phyloP scores from a whole-genome alignment of 2,888 invertebrate species.

The Arrhopalites spinosus region DNA sequence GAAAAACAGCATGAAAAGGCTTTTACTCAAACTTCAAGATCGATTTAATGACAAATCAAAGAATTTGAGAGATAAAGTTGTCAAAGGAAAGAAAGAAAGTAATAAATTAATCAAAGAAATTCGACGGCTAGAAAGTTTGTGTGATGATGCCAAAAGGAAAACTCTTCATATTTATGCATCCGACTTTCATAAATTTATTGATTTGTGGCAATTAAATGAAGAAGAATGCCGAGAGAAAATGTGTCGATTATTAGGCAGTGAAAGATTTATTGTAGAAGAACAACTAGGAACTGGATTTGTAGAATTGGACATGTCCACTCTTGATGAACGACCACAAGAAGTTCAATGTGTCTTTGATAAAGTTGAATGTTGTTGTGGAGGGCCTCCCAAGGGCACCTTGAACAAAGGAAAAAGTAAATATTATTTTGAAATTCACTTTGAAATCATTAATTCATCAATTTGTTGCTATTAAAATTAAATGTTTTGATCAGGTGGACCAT shows the following conservation, averaged over 20 bases:
- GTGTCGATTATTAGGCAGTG: conserved; percentile 44
- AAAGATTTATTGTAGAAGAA: conserved; percentile 49
- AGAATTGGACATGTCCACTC: conserved; percentile 31
- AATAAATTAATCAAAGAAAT: conserved; percentile 46
- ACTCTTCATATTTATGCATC: conserved; percentile 43
- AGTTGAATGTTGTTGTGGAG: not conserved
- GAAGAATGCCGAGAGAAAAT: conserved; percentile 46
- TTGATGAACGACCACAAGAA: conserved; percentile 45
- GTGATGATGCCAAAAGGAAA: conserved; percentile 38
- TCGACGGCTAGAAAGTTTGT: conserved; percentile 39
- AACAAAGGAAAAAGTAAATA: too few species aligned
- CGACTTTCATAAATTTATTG: conserved; percentile 51
- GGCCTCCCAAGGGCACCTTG: not conserved
- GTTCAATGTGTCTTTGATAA: conserved; percentile 38
- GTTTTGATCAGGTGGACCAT: not conserved
- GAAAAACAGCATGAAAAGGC: conserved; percentile 59
- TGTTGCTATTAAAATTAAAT: conserved; percentile 5
- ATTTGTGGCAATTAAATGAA: conserved; percentile 50
- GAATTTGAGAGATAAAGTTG: conserved; percentile 34
- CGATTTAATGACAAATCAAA: conserved; percentile 40
- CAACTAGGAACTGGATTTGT: conserved; percentile 45
- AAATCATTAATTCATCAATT: too few species aligned
- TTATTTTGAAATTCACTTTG: too few species aligned
- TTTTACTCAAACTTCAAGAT: conserved; percentile 48
- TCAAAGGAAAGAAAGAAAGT: conserved; percentile 40